Percentiles rank a stretch among this genome's conserved stretches.
Evolutionary conservation across 2,888 invertebrate species (phyloP).

Genomic region (Sphecodes monilicornis): DNA sequence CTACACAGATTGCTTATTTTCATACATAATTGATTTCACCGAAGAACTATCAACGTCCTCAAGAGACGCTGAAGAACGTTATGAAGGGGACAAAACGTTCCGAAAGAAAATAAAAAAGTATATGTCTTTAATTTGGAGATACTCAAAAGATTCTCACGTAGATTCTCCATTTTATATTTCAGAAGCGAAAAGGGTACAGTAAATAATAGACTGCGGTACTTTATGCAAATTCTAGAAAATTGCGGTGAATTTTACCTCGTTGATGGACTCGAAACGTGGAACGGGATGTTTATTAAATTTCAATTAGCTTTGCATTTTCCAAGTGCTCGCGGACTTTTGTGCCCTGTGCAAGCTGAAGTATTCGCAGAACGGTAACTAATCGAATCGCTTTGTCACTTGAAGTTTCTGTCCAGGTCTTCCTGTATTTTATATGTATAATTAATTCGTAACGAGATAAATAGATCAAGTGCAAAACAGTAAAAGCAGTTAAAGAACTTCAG

Average conservation of each 20-base stretch:
- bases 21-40: background rate
- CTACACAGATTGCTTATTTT: background rate
- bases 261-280: background rate
- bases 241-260: background rate
- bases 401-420: background rate
- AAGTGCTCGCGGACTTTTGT: background rate
- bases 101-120: background rate
- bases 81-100: background rate
- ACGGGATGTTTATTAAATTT: background rate
- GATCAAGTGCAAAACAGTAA: too few species aligned
- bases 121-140: background rate
- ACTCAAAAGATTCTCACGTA: background rate
- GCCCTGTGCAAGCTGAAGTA: background rate
- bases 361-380: background rate
- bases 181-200: background rate
- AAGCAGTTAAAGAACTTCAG: too few species aligned
- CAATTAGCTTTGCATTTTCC: background rate
- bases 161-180: background rate
- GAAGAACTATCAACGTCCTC: background rate
- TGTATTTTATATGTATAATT: background rate
- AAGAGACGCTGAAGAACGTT: background rate
- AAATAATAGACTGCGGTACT: constrained; percentile 5
- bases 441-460: background rate
- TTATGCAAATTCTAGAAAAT: background rate
- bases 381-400: background rate